Evolutionary conservation across 2,797 vertebrate species (phyloP).

Genomic region (Anabacerthia variegaticeps): DNA sequence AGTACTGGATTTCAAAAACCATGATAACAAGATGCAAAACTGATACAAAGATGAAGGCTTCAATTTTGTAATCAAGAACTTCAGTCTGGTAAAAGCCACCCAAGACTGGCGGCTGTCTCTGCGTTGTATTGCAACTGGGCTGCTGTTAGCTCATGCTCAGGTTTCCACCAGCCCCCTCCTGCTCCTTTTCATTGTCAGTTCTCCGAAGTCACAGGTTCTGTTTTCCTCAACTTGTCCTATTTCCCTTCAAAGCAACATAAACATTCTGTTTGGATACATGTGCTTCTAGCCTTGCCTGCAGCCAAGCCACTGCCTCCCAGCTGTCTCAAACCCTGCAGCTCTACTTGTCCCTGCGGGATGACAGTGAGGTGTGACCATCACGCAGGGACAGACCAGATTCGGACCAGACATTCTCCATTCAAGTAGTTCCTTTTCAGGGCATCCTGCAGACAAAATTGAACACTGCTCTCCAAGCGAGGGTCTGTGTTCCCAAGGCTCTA

Average conservation of each 20-base stretch:
- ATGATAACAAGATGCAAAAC: neutral
- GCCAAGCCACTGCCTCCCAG: neutral
- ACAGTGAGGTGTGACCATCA: neutral
- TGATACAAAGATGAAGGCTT: neutral
- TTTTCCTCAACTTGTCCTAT: neutral
- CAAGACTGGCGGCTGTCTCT: neutral
- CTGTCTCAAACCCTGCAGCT: neutral
- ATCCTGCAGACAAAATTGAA: neutral
- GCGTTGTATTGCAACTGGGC: neutral
- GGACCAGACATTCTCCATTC: neutral
- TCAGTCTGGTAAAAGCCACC: neutral
- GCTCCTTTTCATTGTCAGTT: neutral
- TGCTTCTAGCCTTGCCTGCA: neutral
- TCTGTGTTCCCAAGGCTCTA: neutral
- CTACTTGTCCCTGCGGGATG: neutral
- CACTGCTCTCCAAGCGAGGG: rapidly evolving
- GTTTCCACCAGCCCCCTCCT: neutral
- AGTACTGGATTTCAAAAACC: neutral
- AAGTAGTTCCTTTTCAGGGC: neutral
- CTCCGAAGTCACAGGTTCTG: neutral
- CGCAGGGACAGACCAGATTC: neutral
- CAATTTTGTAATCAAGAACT: neutral
- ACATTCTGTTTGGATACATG: neutral
- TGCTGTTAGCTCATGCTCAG: rapidly evolving
- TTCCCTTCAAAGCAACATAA: neutral